Percentiles rank a stretch among this genome's conserved stretches.
These are phyloP conservation scores for Saguinus imperator DNA, from an alignment of 2,113 vertebrate species.

Conservation along the genomic window DNA sequence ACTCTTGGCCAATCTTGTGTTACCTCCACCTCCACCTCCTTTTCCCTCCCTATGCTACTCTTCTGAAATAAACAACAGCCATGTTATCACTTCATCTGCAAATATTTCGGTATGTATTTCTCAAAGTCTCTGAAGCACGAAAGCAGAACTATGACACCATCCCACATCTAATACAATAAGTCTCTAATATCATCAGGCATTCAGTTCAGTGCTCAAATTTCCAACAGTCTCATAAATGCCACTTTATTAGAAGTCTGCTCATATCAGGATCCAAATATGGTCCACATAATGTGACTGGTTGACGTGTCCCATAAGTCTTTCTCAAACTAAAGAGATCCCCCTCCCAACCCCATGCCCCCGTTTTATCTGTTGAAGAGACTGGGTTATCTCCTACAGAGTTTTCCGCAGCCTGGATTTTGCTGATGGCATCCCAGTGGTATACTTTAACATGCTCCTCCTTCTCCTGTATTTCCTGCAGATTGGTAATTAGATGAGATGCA, in stretches of 20 bases:
- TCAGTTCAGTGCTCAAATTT: neutral
- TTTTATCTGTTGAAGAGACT: neutral
- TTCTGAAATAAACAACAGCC: neutral
- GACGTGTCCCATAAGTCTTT: neutral
- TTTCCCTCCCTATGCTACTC: neutral
- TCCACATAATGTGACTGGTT: accelerated
- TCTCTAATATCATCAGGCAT: neutral
- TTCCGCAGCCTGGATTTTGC: neutral
- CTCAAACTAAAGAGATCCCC: no score
- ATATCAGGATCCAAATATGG: no score
- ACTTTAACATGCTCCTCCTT: neutral
- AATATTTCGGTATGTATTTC: neutral
- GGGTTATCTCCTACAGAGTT: neutral
- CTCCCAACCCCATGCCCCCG: accelerated
- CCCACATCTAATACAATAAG: neutral
- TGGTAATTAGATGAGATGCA: neutral
- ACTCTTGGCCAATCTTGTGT: neutral
- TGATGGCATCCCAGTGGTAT: neutral
- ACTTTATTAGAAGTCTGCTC: neutral
- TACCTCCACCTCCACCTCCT: neutral
- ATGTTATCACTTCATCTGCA: neutral
- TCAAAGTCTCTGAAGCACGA: neutral
- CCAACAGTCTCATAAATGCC: neutral
- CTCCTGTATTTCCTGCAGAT: neutral
- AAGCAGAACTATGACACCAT: accelerated